Evolutionary conservation across 1,140 invertebrate genomes (phyloP).

Genomic region (Drosophila saltans): DNA sequence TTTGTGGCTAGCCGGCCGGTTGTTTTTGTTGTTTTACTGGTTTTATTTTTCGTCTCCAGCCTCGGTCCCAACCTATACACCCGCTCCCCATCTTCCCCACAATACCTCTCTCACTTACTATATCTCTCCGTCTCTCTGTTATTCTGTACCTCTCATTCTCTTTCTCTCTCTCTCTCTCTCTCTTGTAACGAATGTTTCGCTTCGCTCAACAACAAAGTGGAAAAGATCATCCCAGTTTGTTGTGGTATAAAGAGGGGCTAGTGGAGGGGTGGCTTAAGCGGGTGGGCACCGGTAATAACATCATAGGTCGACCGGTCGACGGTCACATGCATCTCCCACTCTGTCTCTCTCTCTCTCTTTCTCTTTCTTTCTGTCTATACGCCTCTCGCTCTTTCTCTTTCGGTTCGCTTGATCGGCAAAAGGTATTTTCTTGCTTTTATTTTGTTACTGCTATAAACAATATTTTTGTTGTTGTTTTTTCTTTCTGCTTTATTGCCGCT

Average conservation of each 20-base stretch:
- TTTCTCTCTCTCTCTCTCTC: conserved; percentile 5
- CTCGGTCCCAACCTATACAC: conserved; percentile 23
- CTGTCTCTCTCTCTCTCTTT: neutral
- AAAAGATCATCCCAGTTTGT: conserved; percentile 11
- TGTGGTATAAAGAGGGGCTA: neutral
- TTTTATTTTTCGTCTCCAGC: conserved; percentile 38
- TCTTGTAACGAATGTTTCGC: conserved; percentile 54
- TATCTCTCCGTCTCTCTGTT: neutral
- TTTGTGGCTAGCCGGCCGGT: conserved; percentile 64
- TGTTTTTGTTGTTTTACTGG: conserved; percentile 40
- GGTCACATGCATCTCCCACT: conserved; percentile 45
- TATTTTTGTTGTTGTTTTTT: conserved; percentile 52
- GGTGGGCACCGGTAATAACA: conserved; percentile 66
- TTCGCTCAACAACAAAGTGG: conserved; percentile 45
- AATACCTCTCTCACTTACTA: conserved; percentile 2
- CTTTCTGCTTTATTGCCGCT: conserved; percentile 52
- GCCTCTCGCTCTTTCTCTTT: conserved; percentile 7
- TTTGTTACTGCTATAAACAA: conserved; percentile 53
- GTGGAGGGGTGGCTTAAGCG: conserved; percentile 6
- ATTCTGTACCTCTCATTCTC: neutral
- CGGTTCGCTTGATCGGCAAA: conserved; percentile 37
- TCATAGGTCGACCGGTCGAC: conserved; percentile 70
- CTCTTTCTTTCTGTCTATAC: conserved; percentile 16
- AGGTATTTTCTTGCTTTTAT: conserved; percentile 53
- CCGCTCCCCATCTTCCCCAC: neutral